Conservation (phyloP, 2,113 vertebrate species). For the Uria aalge region DNA sequence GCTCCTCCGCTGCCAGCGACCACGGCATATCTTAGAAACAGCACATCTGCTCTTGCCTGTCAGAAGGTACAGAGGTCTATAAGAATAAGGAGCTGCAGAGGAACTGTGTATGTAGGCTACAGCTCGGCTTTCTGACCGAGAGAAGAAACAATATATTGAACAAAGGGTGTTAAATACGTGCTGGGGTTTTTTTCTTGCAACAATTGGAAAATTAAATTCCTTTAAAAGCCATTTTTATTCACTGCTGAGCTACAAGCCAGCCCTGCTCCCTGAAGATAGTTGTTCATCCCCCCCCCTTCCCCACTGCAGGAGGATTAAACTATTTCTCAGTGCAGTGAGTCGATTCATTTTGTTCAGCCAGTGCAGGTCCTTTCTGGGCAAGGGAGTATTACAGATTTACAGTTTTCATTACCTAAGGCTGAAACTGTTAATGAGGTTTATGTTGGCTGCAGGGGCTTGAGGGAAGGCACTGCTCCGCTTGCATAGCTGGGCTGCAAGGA, state of each 20-base stretch:
- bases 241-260: not conserved
- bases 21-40: not conserved
- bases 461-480: not conserved
- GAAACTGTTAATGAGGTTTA: conserved; percentile 41
- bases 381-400: conserved; percentile 40
- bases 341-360: conserved; percentile 19
- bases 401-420: conserved; percentile 56
- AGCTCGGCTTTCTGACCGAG: not conserved
- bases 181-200: not conserved
- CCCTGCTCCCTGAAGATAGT: not conserved
- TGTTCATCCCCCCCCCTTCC: not conserved
- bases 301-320: conserved; percentile 48
- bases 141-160: not conserved
- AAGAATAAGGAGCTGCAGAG: not conserved
- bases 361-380: not conserved
- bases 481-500: not conserved
- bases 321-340: conserved; percentile 61
- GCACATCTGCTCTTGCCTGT: not conserved
- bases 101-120: not conserved
- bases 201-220: not conserved
- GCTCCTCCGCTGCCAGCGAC: not conserved
- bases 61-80: not conserved
- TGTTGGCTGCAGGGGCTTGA: not conserved
- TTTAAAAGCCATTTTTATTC: not conserved
- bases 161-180: not conserved